Conservation (phyloP, 2,888 invertebrate genomes). For the Trachelus stipa region DNA sequence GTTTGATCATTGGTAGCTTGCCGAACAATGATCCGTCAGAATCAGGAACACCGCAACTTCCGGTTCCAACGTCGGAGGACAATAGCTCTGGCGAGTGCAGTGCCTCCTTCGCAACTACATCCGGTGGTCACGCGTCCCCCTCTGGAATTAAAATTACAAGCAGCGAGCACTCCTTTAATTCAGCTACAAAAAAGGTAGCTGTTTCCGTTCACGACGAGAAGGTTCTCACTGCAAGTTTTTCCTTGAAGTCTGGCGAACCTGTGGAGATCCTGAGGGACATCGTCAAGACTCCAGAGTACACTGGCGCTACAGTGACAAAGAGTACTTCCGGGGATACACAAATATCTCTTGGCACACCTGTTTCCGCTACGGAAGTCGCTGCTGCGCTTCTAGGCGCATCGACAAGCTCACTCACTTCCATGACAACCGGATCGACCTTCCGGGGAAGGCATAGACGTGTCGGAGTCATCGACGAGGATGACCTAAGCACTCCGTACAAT, state of each 20-base stretch:
- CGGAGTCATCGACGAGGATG: conserved; percentile 70
- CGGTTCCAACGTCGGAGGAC: conserved; percentile 40
- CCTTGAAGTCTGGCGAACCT: conserved; percentile 57
- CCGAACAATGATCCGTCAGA: conserved; percentile 33
- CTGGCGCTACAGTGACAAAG: conserved; percentile 61
- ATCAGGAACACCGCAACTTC: conserved; percentile 37
- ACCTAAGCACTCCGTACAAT: conserved; percentile 80
- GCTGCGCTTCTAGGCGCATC: conserved; percentile 70
- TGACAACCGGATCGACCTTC: conserved; percentile 47
- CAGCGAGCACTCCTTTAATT: conserved; percentile 34
- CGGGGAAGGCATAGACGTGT: conserved; percentile 57
- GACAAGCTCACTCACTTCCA: conserved; percentile 65
- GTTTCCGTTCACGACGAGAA: conserved; percentile 60
- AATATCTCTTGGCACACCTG: conserved; percentile 64
- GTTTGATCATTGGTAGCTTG: conserved; percentile 67
- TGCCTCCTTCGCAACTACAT: conserved; percentile 46
- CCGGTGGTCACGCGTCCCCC: conserved; percentile 45
- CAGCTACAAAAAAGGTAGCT: conserved; percentile 43
- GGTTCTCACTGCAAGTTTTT: conserved; percentile 44
- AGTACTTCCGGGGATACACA: conserved; percentile 68
- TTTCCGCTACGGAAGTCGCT: conserved; percentile 69
- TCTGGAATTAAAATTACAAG: conserved; percentile 30
- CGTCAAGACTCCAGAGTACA: conserved; percentile 38
- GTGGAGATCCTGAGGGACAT: conserved; percentile 37
- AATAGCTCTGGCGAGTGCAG: conserved; percentile 58